Evolutionary conservation across 2,888 invertebrate species (phyloP).

Genomic region (Saturnia japonica): DNA sequence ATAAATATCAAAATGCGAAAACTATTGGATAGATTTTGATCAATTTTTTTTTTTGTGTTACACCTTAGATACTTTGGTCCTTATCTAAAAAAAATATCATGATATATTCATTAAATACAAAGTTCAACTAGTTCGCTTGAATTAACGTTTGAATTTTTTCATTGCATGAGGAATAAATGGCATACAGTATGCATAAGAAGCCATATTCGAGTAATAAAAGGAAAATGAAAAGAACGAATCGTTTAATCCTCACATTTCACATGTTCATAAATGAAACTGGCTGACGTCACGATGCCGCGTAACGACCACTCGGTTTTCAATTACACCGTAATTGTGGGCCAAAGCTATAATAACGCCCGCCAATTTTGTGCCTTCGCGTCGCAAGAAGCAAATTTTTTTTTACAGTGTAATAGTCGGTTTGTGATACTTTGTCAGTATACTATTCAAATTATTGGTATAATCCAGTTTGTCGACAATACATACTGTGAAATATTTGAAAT

Average conservation of each 20-base stretch:
- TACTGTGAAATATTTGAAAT: too few relatives aligned
- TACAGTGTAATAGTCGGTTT: constrained; percentile 29
- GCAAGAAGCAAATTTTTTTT: constrained; percentile 65
- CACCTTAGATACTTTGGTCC: too few relatives aligned
- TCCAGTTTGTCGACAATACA: not conserved
- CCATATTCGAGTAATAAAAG: not conserved
- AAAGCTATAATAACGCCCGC: constrained; percentile 66
- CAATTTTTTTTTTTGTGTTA: too few relatives aligned
- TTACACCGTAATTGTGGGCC: constrained; percentile 73
- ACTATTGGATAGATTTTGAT: too few relatives aligned
- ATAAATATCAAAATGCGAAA: too few relatives aligned
- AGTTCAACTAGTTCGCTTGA: not conserved
- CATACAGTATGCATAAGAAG: not conserved
- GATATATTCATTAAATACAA: too few relatives aligned
- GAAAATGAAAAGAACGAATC: not conserved
- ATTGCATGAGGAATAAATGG: not conserved
- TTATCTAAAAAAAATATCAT: too few relatives aligned
- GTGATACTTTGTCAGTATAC: constrained; percentile 4
- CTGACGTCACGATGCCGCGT: constrained; percentile 56
- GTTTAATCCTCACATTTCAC: not conserved
- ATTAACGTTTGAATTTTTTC: too few relatives aligned
- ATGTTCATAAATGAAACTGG: constrained; percentile 20
- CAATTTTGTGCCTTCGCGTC: constrained; percentile 60
- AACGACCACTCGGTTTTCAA: constrained; percentile 75
- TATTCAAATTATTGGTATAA: not conserved